These are phyloP conservation scores for Drosophila orosa DNA, from an alignment of 1,140 invertebrate genomes.

Conservation along the genomic window DNA sequence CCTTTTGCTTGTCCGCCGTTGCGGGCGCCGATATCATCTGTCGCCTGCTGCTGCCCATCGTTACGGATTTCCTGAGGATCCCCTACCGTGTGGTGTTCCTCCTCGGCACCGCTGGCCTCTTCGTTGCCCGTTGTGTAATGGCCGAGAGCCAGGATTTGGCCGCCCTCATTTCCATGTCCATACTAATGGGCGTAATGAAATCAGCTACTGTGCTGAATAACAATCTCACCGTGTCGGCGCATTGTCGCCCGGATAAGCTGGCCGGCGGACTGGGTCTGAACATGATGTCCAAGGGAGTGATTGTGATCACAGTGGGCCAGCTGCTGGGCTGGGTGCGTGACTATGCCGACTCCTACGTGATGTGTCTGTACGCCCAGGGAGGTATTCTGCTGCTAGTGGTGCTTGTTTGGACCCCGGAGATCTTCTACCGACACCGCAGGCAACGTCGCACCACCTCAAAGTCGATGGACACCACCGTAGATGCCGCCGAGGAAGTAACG, in stretches of 20 bases:
- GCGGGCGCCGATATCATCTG: conserved; percentile 88
- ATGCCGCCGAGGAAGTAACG: conserved; percentile 40
- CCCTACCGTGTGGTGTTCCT: conserved; percentile 86
- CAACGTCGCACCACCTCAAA: conserved; percentile 48
- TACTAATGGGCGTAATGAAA: conserved; percentile 76
- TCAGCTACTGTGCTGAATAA: conserved; percentile 88
- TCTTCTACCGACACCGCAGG: conserved; percentile 79
- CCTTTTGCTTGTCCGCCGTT: conserved; percentile 88
- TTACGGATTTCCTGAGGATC: conserved; percentile 87
- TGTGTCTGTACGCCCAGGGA: conserved; percentile 88
- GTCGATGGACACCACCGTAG: conserved; percentile 56
- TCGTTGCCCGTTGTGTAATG: conserved; percentile 62
- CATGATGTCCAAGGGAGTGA: conserved; percentile 90
- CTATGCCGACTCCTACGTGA: conserved; percentile 86
- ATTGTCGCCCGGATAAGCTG: conserved; percentile 86
- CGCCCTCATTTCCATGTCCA: conserved; percentile 64
- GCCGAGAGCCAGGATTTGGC: conserved; percentile 54
- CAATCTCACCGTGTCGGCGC: conserved; percentile 89
- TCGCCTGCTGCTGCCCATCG: conserved; percentile 87
- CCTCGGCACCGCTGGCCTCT: conserved; percentile 83
- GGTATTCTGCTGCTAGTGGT: conserved; percentile 85
- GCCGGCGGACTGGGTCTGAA: conserved; percentile 89
- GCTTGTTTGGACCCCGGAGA: conserved; percentile 86
- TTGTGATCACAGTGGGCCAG: conserved; percentile 88
- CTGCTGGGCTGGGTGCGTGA: conserved; percentile 89